These are phyloP conservation scores for Papilio aristodemus DNA, from an alignment of 1,140 invertebrate genomes.

Conservation along the genomic window DNA sequence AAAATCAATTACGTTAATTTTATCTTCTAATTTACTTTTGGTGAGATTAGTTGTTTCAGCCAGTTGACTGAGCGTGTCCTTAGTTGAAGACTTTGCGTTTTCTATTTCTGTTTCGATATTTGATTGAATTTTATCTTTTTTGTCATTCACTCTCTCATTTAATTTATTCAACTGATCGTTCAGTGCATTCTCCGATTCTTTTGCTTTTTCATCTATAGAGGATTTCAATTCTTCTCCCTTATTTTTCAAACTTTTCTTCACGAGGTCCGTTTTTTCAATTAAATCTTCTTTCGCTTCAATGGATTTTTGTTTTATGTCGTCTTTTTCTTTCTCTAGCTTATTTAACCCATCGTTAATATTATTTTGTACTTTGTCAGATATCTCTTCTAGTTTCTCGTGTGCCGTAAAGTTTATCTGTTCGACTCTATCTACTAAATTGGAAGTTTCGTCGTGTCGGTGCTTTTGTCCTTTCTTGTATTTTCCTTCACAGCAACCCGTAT, in stretches of 20 bases:
- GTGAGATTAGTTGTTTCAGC: slow-evolving; percentile 43
- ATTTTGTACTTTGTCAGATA: slow-evolving; percentile 49
- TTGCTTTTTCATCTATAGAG: slow-evolving; percentile 43
- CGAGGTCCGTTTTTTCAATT: slow-evolving; percentile 48
- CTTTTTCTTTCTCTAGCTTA: slow-evolving; percentile 61
- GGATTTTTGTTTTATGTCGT: slow-evolving; percentile 56
- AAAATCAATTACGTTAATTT: slow-evolving; percentile 61
- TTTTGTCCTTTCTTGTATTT: slow-evolving; percentile 62
- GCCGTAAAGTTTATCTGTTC: slow-evolving; percentile 65
- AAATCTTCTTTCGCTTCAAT: slow-evolving; percentile 54
- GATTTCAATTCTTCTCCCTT: slow-evolving; percentile 54
- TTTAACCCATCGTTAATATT: slow-evolving; percentile 54
- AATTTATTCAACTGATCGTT: slow-evolving; percentile 47
- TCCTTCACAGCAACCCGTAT: slow-evolving; percentile 64
- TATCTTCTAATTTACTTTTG: slow-evolving; percentile 53
- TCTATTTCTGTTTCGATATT: slow-evolving; percentile 51
- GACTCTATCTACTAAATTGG: slow-evolving; percentile 64
- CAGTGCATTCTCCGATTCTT: slow-evolving; percentile 44
- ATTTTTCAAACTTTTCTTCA: slow-evolving; percentile 54
- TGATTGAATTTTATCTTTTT: slow-evolving; percentile 46
- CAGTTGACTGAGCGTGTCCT: slow-evolving; percentile 50
- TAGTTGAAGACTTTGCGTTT: slow-evolving; percentile 51
- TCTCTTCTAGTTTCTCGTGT: slow-evolving; percentile 62
- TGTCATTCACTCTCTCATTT: slow-evolving; percentile 47
- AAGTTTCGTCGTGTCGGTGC: slow-evolving; percentile 72